Conservation (phyloP, 2,113 vertebrate genomes). For the Macquaria ambigua region DNA sequence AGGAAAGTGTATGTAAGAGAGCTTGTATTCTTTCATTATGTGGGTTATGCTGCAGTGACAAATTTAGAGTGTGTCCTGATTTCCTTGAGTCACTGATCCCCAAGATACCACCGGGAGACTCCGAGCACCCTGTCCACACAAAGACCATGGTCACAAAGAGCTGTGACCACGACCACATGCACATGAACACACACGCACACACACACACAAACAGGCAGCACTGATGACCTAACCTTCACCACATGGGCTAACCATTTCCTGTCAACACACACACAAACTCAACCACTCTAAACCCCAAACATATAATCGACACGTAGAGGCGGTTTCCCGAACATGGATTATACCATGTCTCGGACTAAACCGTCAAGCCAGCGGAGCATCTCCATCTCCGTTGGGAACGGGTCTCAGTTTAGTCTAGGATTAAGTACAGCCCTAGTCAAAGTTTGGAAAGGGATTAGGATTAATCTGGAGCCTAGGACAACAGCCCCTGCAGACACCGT, state of each 20-base stretch:
- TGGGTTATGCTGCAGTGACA: slow-evolving; percentile 89
- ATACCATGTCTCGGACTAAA: slow-evolving; percentile 28
- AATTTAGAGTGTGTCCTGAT: slow-evolving; percentile 89
- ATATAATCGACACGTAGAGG: slow-evolving; percentile 75
- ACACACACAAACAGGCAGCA: slow-evolving; percentile 37
- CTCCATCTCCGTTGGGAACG: slow-evolving; percentile 28
- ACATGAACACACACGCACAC: slow-evolving; percentile 42
- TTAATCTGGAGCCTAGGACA: slow-evolving; percentile 64
- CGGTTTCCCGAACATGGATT: slow-evolving; percentile 69
- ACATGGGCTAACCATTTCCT: slow-evolving; percentile 75
- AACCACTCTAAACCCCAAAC: slow-evolving; percentile 69
- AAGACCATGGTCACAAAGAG: slow-evolving; percentile 60
- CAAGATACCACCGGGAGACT: slow-evolving; percentile 80
- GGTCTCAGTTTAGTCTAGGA: slow-evolving; percentile 60
- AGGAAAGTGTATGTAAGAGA: slow-evolving; percentile 45
- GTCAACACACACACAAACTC: slow-evolving; percentile 71
- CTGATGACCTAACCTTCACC: slow-evolving; percentile 65
- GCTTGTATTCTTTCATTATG: slow-evolving; percentile 83
- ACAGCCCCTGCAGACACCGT: slow-evolving; percentile 60
- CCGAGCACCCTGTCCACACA: slow-evolving; percentile 67
- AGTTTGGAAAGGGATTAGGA: slow-evolving; percentile 73
- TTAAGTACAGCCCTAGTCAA: slow-evolving; percentile 56
- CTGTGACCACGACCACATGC: slow-evolving; percentile 54
- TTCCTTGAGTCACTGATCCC: slow-evolving; percentile 85
- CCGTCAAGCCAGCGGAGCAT: slow-evolving; percentile 37